These are phyloP conservation scores for Bellardia bayeri DNA, from an alignment of 2,888 invertebrate genomes.

Conservation along the genomic window DNA sequence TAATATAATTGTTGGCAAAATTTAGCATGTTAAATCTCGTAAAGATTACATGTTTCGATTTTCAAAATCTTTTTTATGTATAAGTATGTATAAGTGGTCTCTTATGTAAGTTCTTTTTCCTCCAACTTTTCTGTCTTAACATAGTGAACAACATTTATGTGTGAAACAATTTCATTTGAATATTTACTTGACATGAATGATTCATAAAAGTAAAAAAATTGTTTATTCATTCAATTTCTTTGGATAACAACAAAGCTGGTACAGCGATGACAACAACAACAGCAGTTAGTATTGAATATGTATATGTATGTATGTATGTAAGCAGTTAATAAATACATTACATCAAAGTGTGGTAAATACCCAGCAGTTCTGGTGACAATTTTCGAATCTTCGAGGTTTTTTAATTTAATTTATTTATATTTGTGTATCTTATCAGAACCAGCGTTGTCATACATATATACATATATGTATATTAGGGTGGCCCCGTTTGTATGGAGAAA, in stretches of 20 bases:
- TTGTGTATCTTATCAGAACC: too few relatives aligned
- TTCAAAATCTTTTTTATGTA: too few relatives aligned
- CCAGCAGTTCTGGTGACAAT: too few relatives aligned
- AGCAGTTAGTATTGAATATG: constrained; percentile 1
- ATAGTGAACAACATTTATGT: neutral
- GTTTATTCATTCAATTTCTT: constrained; percentile 6
- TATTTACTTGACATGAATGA: constrained; percentile 33
- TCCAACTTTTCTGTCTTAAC: neutral
- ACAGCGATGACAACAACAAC: neutral
- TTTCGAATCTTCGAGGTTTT: too few relatives aligned
- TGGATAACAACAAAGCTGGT: neutral
- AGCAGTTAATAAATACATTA: constrained; percentile 29
- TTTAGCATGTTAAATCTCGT: too few relatives aligned
- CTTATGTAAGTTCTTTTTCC: constrained; percentile 2
- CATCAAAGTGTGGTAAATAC: neutral
- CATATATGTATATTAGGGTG: too few relatives aligned
- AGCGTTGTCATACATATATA: too few relatives aligned
- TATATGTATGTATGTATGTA: neutral
- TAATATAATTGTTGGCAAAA: too few relatives aligned
- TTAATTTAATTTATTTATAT: too few relatives aligned
- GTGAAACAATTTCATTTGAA: constrained; percentile 13
- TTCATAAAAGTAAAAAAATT: constrained; percentile 11
- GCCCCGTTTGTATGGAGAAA: too few relatives aligned
- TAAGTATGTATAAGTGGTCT: neutral
- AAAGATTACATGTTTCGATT: too few relatives aligned